Evolutionary conservation across 2,113 vertebrate genomes (phyloP).

Genomic region (Corydoras sp.): DNA sequence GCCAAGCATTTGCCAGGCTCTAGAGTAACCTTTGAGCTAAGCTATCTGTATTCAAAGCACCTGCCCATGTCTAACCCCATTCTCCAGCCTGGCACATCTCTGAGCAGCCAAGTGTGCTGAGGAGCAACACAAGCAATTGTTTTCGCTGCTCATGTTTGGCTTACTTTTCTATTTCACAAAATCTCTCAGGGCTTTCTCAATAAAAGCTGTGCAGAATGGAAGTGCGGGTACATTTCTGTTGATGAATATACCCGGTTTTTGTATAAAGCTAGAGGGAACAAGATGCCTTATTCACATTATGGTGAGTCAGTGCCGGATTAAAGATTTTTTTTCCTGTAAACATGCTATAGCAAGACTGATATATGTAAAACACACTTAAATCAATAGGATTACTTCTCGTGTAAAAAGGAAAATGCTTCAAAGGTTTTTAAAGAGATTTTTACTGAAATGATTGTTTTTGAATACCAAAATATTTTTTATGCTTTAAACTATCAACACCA

Average conservation of each 20-base stretch:
- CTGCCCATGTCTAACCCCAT: conserved; percentile 16
- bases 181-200: conserved; percentile 37
- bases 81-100: conserved; percentile 26
- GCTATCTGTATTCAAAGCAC: neutral
- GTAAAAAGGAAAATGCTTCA: conserved; percentile 19
- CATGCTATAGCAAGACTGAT: conserved; percentile 18
- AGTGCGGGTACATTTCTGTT: conserved; percentile 51
- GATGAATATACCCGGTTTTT: conserved; percentile 51
- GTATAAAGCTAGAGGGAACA: conserved; percentile 41
- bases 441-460: neutral
- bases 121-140: conserved; percentile 35
- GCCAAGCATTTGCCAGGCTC: conserved; percentile 23
- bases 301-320: conserved; percentile 60
- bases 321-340: conserved; percentile 48
- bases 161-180: conserved; percentile 46
- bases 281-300: conserved; percentile 57
- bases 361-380: conserved; percentile 47
- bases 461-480: neutral
- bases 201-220: conserved; percentile 44
- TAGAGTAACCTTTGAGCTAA: conserved; percentile 33
- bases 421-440: too few species aligned
- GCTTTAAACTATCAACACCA: neutral
- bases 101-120: conserved; percentile 27
- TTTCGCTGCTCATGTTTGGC: conserved; percentile 24
- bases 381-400: conserved; percentile 47